phyloP scores from a whole-genome alignment of 92 coral and sea anemone genomes.

The Siderastrea siderea region DNA sequence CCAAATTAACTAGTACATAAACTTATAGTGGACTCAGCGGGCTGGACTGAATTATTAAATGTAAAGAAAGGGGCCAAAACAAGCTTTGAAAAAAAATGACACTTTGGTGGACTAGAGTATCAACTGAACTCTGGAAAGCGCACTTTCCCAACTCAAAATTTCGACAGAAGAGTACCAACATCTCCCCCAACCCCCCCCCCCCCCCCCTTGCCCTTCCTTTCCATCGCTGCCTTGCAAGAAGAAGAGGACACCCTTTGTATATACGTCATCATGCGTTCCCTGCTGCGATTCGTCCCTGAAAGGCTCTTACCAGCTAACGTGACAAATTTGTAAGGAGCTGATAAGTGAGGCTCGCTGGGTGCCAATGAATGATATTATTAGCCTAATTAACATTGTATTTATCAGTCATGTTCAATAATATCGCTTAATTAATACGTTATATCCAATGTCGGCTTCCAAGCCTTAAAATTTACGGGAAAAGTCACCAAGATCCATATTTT shows the following conservation, averaged over 20 bases:
- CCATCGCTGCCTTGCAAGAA: background rate
- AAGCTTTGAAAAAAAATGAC: no score
- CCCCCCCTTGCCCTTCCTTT: background rate
- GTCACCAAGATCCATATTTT: background rate
- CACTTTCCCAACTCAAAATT: no score
- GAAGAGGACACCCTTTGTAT: background rate
- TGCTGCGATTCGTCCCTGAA: slow-evolving; percentile 4
- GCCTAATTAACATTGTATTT: slow-evolving; percentile 71
- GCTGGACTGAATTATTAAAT: no score
- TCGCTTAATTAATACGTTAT: slow-evolving; percentile 55
- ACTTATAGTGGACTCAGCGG: no score
- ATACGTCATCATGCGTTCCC: background rate
- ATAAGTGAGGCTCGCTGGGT: slow-evolving; percentile 48
- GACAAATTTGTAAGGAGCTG: slow-evolving; percentile 4
- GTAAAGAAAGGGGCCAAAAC: no score
- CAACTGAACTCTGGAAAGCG: no score
- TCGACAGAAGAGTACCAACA: no score
- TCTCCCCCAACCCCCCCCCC: no score
- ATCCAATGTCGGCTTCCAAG: background rate
- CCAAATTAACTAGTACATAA: no score
- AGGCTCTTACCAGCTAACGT: background rate
- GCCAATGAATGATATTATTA: slow-evolving; percentile 57
- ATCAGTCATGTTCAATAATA: slow-evolving; percentile 72
- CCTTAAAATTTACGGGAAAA: background rate
- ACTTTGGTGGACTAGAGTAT: no score